Percentiles rank a stretch among this genome's conserved stretches.
phyloP scores from a whole-genome alignment of 2,888 invertebrate genomes.

The Mythimna vitellina region DNA sequence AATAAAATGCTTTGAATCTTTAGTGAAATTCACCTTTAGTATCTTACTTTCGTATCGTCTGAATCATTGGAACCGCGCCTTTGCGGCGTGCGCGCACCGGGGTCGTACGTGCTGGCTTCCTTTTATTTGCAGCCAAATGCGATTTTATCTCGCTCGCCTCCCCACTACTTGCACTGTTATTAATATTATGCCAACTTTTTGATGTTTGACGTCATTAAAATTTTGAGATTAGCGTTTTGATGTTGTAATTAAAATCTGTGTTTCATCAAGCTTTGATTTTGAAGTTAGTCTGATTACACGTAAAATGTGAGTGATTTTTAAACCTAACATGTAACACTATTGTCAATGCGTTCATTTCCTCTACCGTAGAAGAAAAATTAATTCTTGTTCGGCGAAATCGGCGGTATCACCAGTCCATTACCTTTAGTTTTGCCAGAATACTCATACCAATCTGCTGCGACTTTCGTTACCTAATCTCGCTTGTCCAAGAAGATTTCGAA shows the following conservation, averaged over 20 bases:
- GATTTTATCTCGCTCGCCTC: slow-evolving; percentile 76
- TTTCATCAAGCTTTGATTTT: not conserved
- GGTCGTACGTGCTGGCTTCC: slow-evolving; percentile 75
- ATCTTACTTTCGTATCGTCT: slow-evolving; percentile 23
- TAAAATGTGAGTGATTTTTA: too few species aligned
- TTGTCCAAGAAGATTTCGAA: too few species aligned
- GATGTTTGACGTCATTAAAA: slow-evolving; percentile 48
- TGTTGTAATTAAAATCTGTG: not conserved
- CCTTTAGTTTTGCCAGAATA: too few species aligned
- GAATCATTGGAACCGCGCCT: slow-evolving; percentile 66
- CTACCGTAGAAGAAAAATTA: not conserved
- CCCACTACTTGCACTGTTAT: slow-evolving; percentile 38
- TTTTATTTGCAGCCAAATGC: slow-evolving; percentile 84
- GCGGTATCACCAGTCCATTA: too few species aligned
- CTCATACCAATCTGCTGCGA: too few species aligned
- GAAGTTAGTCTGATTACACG: not conserved
- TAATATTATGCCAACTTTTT: slow-evolving; percentile 51
- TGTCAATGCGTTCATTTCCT: not conserved
- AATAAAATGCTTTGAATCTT: too few species aligned
- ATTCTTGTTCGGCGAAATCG: too few species aligned
- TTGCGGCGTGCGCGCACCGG: slow-evolving; percentile 55
- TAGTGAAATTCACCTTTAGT: not conserved
- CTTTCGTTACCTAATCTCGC: too few species aligned
- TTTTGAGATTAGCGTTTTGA: slow-evolving; percentile 49
- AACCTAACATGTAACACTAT: not conserved